Conservation (phyloP, 1,140 invertebrate genomes). For the Macrobrachium rosenbergii region DNA sequence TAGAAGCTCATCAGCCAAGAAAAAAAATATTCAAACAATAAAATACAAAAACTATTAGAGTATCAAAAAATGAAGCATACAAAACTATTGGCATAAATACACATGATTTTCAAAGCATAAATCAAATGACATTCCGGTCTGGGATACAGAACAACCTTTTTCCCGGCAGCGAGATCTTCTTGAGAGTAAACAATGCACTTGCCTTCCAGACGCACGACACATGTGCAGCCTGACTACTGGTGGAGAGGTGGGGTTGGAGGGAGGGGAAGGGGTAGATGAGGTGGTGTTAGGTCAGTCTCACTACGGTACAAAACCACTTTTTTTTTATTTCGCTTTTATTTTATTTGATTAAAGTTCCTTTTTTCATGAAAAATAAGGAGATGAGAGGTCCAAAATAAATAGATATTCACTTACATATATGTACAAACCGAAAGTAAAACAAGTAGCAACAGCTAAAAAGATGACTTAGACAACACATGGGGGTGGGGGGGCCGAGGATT, state of each 20-base stretch:
- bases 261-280: too few species aligned
- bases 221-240: constrained; percentile 2
- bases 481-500: background rate
- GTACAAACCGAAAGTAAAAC: constrained; percentile 4
- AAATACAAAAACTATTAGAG: too few species aligned
- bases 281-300: background rate
- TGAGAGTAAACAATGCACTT: background rate
- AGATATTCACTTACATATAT: constrained; percentile 12
- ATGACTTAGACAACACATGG: constrained; percentile 24
- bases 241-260: background rate
- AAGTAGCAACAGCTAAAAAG: background rate
- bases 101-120: too few species aligned
- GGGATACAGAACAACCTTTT: too few species aligned
- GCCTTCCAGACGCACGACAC: constrained; percentile 13
- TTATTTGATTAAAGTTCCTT: constrained; percentile 18
- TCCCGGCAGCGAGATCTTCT: too few species aligned
- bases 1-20: too few species aligned
- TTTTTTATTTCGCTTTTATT: background rate
- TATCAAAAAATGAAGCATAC: too few species aligned
- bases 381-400: constrained; percentile 7
- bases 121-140: too few species aligned
- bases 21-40: too few species aligned
- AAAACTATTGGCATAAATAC: too few species aligned
- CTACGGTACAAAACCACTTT: constrained; percentile 23
- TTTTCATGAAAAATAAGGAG: constrained; percentile 1